Conservation (phyloP, 2,888 invertebrate species). For the Drosophila gaucha region DNA sequence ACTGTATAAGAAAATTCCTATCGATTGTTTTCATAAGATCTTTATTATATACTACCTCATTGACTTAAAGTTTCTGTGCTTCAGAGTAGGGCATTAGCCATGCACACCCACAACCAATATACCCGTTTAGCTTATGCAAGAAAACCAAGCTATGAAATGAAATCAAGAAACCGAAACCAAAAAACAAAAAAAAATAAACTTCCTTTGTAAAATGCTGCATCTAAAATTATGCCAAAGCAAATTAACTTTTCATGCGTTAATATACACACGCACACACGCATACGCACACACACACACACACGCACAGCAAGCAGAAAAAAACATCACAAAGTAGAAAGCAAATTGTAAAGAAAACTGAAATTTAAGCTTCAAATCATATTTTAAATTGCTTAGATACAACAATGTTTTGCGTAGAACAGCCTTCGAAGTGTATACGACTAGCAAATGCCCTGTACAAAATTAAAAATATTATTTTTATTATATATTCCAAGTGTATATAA, state of each 20-base stretch:
- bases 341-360: conserved; percentile 1
- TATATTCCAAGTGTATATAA: too few relatives aligned
- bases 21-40: too few relatives aligned
- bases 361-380: conserved; percentile 6
- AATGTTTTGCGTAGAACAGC: too few relatives aligned
- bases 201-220: conserved; percentile 22
- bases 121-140: background rate
- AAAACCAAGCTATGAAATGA: background rate
- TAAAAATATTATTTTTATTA: too few relatives aligned
- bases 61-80: too few relatives aligned
- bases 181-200: background rate
- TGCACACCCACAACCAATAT: background rate
- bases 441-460: background rate
- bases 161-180: background rate
- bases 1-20: too few relatives aligned
- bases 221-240: conserved; percentile 44
- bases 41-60: too few relatives aligned
- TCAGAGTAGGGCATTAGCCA: too few relatives aligned
- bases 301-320: background rate
- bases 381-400: conserved; percentile 1
- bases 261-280: conserved; percentile 14
- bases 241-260: conserved; percentile 52
- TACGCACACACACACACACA: background rate
- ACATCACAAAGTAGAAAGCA: background rate
- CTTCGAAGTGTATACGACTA: background rate